Evolutionary conservation across 2,113 vertebrate species (phyloP).

Genomic region (Lipotes vexillifer): DNA sequence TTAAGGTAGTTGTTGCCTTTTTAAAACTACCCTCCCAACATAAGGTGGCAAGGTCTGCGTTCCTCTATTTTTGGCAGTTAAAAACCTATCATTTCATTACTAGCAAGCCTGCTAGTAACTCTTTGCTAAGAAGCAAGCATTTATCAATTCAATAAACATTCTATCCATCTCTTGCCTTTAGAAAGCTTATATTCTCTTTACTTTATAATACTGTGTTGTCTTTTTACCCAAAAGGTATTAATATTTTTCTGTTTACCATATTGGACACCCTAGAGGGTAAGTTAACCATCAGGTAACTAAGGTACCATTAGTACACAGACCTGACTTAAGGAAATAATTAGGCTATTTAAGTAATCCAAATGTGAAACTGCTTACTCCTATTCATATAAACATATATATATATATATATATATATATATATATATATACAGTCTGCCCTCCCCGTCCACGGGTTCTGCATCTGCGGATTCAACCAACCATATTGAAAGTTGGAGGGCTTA

Average conservation of each 20-base stretch:
- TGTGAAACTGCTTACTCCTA: not conserved
- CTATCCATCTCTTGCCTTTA: not conserved
- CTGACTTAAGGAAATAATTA: not conserved
- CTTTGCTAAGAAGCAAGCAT: not conserved
- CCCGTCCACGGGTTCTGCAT: no score
- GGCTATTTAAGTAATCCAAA: not conserved
- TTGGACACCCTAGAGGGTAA: not conserved
- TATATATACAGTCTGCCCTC: not conserved
- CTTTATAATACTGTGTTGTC: not conserved
- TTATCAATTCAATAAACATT: not conserved
- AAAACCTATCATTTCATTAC: not conserved
- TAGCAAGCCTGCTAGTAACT: not conserved
- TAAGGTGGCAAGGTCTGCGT: not conserved
- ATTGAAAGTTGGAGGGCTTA: no score
- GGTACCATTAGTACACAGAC: not conserved
- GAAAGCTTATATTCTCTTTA: not conserved
- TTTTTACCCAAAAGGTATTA: not conserved
- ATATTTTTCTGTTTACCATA: not conserved
- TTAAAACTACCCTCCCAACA: not conserved
- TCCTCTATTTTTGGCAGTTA: not conserved
- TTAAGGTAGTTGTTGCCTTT: not conserved
- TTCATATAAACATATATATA: not conserved
- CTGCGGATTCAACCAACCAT: no score
- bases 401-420: not conserved
- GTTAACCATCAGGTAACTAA: not conserved